Conservation (phyloP, 2,797 vertebrate genomes). For the Phataginus tricuspis region DNA sequence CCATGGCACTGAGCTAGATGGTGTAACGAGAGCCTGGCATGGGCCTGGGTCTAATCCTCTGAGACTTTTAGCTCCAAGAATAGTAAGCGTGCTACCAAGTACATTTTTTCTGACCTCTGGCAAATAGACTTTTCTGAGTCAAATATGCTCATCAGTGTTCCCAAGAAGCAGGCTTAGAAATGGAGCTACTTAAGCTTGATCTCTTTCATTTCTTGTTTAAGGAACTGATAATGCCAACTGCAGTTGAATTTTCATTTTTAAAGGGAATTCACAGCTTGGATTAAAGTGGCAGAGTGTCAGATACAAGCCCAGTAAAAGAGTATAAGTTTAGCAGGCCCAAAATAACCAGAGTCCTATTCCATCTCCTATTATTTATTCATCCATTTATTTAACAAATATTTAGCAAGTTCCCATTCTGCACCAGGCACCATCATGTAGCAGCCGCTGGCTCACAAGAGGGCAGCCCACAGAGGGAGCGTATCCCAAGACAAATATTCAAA, state of each 20-base stretch:
- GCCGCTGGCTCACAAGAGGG: not conserved
- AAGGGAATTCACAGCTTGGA: constrained; percentile 31
- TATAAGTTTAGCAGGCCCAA: not conserved
- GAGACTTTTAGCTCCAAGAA: constrained; percentile 11
- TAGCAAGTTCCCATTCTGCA: not conserved
- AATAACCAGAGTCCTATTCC: not conserved
- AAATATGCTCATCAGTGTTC: constrained; percentile 25
- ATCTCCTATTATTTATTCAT: not conserved
- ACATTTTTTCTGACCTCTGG: constrained; percentile 30
- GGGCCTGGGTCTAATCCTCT: not conserved
- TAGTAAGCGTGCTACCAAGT: not conserved
- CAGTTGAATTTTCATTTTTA: constrained; percentile 17
- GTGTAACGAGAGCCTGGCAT: not conserved
- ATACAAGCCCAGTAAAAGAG: not conserved
- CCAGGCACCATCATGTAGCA: not conserved
- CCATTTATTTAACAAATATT: not conserved
- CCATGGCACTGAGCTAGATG: not conserved
- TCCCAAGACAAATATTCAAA: not conserved
- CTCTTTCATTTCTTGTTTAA: not conserved
- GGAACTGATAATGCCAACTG: not conserved
- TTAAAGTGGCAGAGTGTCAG: not conserved
- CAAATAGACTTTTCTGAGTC: constrained; percentile 36
- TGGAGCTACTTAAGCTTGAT: not conserved
- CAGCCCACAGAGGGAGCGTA: not conserved
- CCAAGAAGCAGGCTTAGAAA: constrained; percentile 27